These are phyloP conservation scores for Corticium candelabrum DNA, from an alignment of 37 sponge, comb jelly and placozoan genomes.

Conservation along the genomic window DNA sequence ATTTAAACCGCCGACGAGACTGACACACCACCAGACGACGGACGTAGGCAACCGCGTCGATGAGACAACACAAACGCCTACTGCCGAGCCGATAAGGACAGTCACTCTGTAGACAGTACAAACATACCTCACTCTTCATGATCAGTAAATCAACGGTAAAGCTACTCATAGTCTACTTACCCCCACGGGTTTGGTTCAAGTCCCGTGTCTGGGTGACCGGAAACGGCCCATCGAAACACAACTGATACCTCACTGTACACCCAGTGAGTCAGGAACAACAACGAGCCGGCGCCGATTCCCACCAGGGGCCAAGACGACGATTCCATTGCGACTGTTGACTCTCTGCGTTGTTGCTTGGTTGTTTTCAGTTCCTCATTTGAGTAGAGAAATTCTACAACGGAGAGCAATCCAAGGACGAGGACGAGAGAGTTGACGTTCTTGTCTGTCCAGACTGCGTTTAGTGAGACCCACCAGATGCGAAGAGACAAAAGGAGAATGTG, in stretches of 20 bases:
- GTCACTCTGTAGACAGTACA: not conserved
- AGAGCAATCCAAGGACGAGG: not conserved
- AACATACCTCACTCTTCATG: not conserved
- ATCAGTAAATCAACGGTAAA: too few species aligned
- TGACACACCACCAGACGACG: conserved; percentile 23
- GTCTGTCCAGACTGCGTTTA: conserved; percentile 25
- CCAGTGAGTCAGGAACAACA: conserved; percentile 35
- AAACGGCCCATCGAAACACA: conserved; percentile 33
- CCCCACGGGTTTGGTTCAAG: conserved; percentile 40
- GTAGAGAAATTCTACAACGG: conserved; percentile 15
- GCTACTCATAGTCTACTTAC: conserved; percentile 14
- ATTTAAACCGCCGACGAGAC: conserved; percentile 12
- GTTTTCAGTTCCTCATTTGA: not conserved
- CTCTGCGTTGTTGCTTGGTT: not conserved
- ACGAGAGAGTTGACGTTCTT: conserved; percentile 12
- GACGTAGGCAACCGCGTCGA: conserved; percentile 9
- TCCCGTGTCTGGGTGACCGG: conserved; percentile 23
- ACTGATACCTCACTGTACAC: conserved; percentile 43
- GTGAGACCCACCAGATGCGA: conserved; percentile 26
- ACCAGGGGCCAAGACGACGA: not conserved
- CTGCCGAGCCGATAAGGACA: not conserved
- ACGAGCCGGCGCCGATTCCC: conserved; percentile 30
- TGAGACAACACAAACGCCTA: not conserved
- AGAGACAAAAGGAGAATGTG: conserved; percentile 36
- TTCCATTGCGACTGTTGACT: too few species aligned